These are phyloP conservation scores for Torymus tubicola DNA, from an alignment of 2,888 invertebrate species.

Conservation along the genomic window DNA sequence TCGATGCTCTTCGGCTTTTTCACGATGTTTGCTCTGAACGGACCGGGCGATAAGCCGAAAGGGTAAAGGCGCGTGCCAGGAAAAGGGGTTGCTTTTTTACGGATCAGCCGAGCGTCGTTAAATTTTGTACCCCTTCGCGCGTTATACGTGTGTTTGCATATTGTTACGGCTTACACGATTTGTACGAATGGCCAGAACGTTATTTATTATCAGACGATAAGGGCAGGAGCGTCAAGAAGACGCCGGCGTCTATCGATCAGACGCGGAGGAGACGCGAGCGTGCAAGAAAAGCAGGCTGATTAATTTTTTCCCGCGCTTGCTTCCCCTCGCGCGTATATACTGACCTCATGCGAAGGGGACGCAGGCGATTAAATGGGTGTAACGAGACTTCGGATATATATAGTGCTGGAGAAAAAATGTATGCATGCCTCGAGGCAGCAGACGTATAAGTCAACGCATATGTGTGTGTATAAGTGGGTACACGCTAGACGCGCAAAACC, in stretches of 20 bases:
- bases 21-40: conserved; percentile 70
- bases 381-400: background rate
- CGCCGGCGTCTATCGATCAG: too few species aligned
- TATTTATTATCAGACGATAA: conserved; percentile 36
- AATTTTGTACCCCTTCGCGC: conserved; percentile 40
- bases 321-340: too few species aligned
- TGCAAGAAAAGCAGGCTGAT: too few species aligned
- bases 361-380: background rate
- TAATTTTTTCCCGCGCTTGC: too few species aligned
- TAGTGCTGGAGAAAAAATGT: background rate
- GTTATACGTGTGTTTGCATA: conserved; percentile 55
- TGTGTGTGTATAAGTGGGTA: background rate
- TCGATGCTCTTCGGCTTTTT: conserved; percentile 73
- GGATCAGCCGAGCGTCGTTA: conserved; percentile 46
- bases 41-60: conserved; percentile 56
- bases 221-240: too few species aligned
- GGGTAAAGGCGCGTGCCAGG: conserved; percentile 30
- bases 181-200: background rate
- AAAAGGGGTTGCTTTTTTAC: conserved; percentile 58
- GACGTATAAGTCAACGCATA: background rate
- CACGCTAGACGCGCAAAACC: background rate
- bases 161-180: conserved; percentile 52
- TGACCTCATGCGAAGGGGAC: too few species aligned
- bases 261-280: too few species aligned
- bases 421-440: too few species aligned